Percentiles rank a stretch among this genome's conserved stretches.
Evolutionary conservation across 2,113 vertebrate genomes (phyloP).

Genomic region (Gavia stellata): DNA sequence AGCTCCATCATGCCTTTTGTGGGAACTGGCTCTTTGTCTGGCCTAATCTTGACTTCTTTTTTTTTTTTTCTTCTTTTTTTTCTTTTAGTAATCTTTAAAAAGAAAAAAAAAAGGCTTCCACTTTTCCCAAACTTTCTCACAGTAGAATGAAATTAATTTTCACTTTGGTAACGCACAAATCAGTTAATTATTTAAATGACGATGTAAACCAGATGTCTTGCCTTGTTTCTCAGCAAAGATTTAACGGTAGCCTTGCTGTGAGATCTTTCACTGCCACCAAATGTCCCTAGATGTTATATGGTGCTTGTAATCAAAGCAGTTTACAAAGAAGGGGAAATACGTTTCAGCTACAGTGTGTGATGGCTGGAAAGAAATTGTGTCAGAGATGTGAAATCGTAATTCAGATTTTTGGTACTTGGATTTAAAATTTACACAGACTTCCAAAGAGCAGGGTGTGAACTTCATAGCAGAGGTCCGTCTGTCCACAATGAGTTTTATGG

Average conservation of each 20-base stretch:
- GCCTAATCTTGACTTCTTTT: neutral
- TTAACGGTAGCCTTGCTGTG: neutral
- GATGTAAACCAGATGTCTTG: neutral
- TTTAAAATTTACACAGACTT: neutral
- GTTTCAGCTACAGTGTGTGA: neutral
- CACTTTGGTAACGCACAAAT: neutral
- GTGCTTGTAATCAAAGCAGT: neutral
- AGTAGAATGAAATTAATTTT: slow-evolving; percentile 35
- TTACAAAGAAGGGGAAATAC: neutral
- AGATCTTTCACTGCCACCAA: neutral
- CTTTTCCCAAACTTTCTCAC: slow-evolving; percentile 34
- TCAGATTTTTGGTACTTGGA: neutral
- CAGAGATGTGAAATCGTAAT: neutral
- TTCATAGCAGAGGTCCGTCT: neutral
- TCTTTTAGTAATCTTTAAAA: too few relatives aligned
- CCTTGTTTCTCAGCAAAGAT: neutral
- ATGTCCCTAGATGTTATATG: neutral
- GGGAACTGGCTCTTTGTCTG: slow-evolving; percentile 50
- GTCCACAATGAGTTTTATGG: neutral
- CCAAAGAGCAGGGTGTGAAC: neutral
- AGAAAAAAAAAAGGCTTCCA: slow-evolving; percentile 36
- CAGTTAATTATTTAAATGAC: slow-evolving; percentile 2
- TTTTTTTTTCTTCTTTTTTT: neutral
- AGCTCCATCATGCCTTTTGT: slow-evolving; percentile 44
- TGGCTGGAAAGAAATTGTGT: neutral